Evolutionary conservation across 2,888 invertebrate species (phyloP).

Genomic region (Hartigia nigra): DNA sequence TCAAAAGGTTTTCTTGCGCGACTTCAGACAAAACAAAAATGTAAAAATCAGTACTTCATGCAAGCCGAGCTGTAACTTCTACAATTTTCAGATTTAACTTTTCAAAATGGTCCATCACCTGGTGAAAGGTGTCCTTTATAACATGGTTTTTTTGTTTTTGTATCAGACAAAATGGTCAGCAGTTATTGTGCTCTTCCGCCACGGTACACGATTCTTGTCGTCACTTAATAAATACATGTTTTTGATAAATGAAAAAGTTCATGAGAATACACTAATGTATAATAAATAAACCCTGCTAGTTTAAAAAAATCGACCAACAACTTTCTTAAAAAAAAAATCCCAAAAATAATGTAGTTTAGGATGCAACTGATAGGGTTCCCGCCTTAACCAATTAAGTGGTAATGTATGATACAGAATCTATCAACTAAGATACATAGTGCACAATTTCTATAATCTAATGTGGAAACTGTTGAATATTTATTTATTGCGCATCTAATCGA

Average conservation of each 20-base stretch:
- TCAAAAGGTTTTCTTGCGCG: not conserved
- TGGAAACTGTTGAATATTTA: too few species aligned
- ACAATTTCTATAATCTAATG: too few species aligned
- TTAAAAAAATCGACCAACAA: too few species aligned
- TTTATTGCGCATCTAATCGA: too few species aligned
- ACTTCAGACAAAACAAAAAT: not conserved
- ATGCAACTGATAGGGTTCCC: not conserved
- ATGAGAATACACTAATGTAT: not conserved
- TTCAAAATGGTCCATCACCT: not conserved
- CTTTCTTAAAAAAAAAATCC: not conserved
- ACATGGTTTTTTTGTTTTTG: not conserved
- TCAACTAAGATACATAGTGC: too few species aligned
- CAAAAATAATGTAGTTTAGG: not conserved
- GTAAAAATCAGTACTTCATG: not conserved
- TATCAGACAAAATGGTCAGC: not conserved
- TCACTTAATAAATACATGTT: too few species aligned
- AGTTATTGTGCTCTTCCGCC: too few species aligned
- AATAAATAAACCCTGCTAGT: too few species aligned
- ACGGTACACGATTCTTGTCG: too few species aligned
- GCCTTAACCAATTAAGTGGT: too few species aligned
- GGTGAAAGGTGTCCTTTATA: not conserved
- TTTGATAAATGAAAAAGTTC: not conserved
- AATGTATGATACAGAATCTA: too few species aligned
- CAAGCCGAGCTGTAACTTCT: not conserved
- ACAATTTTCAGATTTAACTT: not conserved